Conservation (phyloP, 2,113 vertebrate genomes). For the Dermatemys mawii region DNA sequence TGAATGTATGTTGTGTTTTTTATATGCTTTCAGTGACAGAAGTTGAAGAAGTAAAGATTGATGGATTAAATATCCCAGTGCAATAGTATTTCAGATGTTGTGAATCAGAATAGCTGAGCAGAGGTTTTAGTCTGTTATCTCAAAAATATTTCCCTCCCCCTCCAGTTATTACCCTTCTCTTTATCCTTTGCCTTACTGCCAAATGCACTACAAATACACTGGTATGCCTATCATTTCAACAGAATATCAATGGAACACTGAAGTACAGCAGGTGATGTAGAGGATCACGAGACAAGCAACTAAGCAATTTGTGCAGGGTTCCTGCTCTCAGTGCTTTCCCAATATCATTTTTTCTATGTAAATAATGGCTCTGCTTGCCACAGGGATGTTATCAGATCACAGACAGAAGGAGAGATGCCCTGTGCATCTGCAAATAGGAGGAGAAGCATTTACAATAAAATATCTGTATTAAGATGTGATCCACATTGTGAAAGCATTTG, state of each 20-base stretch:
- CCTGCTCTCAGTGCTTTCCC: neutral
- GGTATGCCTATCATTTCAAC: neutral
- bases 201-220: neutral
- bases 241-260: neutral
- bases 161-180: neutral
- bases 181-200: neutral
- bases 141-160: neutral
- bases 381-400: neutral
- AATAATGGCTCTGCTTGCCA: neutral
- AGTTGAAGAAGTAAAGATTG: neutral
- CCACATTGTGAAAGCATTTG: neutral
- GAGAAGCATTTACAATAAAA: neutral
- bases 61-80: neutral
- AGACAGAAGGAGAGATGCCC: neutral
- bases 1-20: neutral
- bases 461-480: neutral
- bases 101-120: neutral
- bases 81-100: neutral
- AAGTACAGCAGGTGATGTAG: neutral
- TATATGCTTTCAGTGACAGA: neutral
- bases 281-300: neutral
- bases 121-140: slow-evolving; percentile 13
- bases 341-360: neutral
- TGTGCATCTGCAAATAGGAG: neutral
- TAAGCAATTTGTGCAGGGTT: neutral